These are phyloP conservation scores for Paedocypris sp. DNA, from an alignment of 2,113 vertebrate species.

Conservation along the genomic window DNA sequence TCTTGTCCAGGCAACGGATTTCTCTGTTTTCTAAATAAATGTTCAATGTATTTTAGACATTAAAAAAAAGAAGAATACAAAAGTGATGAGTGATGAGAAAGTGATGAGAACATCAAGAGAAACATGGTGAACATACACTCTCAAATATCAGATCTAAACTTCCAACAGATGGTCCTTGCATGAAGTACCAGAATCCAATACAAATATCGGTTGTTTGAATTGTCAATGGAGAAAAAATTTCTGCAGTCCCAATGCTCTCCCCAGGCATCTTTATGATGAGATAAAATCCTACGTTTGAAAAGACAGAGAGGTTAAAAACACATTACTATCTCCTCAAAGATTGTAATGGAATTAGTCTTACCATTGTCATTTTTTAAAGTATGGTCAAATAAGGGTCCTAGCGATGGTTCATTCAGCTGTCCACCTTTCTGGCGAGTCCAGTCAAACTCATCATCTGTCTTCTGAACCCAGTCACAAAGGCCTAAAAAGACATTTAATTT, in stretches of 20 bases:
- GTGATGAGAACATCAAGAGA: not conserved
- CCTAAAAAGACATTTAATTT: too few species aligned
- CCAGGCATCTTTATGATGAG: slow-evolving; percentile 53
- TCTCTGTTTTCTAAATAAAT: slow-evolving; percentile 45
- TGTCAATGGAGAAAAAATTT: slow-evolving; percentile 39
- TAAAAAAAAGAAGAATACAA: too few species aligned
- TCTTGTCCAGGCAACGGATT: slow-evolving; percentile 50
- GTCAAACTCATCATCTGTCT: slow-evolving; percentile 37
- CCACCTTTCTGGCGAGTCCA: slow-evolving; percentile 50
- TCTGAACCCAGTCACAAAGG: slow-evolving; percentile 56
- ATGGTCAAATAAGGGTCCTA: slow-evolving; percentile 58
- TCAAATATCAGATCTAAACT: slow-evolving; percentile 50
- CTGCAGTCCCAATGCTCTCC: slow-evolving; percentile 37
- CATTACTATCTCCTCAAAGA: not conserved
- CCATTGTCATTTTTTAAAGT: slow-evolving; percentile 52
- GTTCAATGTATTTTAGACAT: too few species aligned
- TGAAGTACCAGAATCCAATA: slow-evolving; percentile 62
- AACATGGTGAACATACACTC: slow-evolving; percentile 36
- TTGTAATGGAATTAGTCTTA: slow-evolving; percentile 25
- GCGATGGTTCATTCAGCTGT: slow-evolving; percentile 36
- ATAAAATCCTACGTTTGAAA: slow-evolving; percentile 46
- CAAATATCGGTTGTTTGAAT: slow-evolving; percentile 38
- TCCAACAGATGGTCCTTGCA: slow-evolving; percentile 56
- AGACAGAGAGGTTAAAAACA: not conserved
- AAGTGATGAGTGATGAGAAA: too few species aligned